Percentiles rank a stretch among this genome's conserved stretches.
Conservation (phyloP, 1,140 invertebrate species). For the Papilio xuthus region DNA sequence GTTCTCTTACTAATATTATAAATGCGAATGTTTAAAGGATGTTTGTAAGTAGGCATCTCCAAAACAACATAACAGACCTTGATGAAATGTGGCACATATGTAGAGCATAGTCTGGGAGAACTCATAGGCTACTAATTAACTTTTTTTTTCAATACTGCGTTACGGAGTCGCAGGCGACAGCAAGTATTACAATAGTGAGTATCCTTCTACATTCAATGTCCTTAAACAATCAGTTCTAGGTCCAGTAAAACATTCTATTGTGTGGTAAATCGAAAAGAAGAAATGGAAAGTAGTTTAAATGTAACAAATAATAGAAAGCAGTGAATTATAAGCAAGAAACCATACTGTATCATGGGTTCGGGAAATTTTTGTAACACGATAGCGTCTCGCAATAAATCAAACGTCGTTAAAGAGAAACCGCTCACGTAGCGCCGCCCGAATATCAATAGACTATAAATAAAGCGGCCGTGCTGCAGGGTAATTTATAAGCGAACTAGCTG, state of each 20-base stretch:
- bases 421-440: conserved; percentile 24
- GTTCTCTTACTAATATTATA: too few relatives aligned
- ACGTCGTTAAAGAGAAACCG: conserved; percentile 25
- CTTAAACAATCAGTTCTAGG: not conserved
- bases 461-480: conserved; percentile 12
- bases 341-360: conserved; percentile 6
- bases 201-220: too few relatives aligned
- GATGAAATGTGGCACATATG: too few relatives aligned
- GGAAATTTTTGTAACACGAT: conserved; percentile 18
- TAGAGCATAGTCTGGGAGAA: too few relatives aligned
- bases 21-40: too few relatives aligned
- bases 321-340: conserved; percentile 11
- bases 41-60: too few relatives aligned
- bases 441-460: conserved; percentile 27
- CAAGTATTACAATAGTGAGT: too few relatives aligned
- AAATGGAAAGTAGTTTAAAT: conserved; percentile 1
- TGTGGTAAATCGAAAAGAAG: not conserved
- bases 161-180: too few relatives aligned
- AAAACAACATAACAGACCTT: too few relatives aligned
- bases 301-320: conserved; percentile 5
- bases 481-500: conserved; percentile 26
- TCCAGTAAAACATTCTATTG: not conserved
- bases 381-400: conserved; percentile 22
- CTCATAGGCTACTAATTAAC: too few relatives aligned
- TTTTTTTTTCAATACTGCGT: too few relatives aligned